Base-by-base conservation (phyloP, 2,113 vertebrate genomes). In the Apeltes quadracus region DNA sequence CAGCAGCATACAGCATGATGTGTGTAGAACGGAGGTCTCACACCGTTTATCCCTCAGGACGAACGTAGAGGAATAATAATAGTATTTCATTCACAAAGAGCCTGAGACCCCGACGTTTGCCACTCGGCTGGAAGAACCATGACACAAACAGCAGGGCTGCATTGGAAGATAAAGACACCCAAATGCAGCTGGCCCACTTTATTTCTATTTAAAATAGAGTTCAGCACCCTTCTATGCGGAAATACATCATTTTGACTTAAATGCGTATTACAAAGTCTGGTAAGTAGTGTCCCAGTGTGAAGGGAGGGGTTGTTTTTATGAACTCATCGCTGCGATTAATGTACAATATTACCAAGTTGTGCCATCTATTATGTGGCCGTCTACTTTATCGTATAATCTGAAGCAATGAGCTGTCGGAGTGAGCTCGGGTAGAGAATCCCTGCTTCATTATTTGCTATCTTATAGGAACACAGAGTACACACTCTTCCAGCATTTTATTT, bases 221-320 rank as follows among this genome's bases (percentile, higher is more conserved):
- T 79, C 50, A 62, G 34, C 15, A 56, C 20, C 51, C 39, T 56
- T 57, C 3, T 12, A 58, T 25, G 34, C 51, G 7, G 38, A 61
- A 32, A 41, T 77, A 58, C 64, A 77, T 77, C 34, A 71, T 58
- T 59, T 25, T 53, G 34, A 34, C 53, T 64, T 22, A n/a, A 51
- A 32, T 64, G 32, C 51, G 63, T 58, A 50, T 50, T 41, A 62
- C 15, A 63, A 23, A 39, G 41, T 22, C 10, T 18, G 12, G n/a
- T 63, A 70, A 56, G 12, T 38, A 25, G 22, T 69, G 48, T 63
- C 29, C 23, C 15, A 39, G 50, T 65, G n/a, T 48, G 58, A n/a
- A 32, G 20, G 59, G n/a, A 11, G n/a, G 23, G 27, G 0, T 13
- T 8, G 32, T 59, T 41, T 53, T 41, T 25, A 59, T 66, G 13